Conservation (phyloP, 1,140 invertebrate species). For the Hyles vespertilio region DNA sequence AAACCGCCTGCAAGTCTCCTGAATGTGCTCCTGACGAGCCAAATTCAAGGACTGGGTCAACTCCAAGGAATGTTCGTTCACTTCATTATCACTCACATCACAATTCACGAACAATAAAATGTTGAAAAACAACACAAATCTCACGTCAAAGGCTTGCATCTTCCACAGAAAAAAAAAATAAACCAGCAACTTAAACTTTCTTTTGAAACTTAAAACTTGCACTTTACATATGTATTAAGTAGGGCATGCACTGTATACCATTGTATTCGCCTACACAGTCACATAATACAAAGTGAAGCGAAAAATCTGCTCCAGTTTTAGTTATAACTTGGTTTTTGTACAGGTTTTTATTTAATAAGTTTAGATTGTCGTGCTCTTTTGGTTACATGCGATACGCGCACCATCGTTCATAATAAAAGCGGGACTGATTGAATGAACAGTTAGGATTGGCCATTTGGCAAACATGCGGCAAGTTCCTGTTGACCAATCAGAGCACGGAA, state of each 20-base stretch:
- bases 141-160: constrained; percentile 42
- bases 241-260: constrained; percentile 30
- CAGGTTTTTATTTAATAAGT: constrained; percentile 8
- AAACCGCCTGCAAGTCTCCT: constrained; percentile 80
- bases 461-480: neutral
- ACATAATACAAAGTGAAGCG: constrained; percentile 1
- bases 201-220: constrained; percentile 32
- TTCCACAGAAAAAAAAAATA: constrained; percentile 45
- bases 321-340: constrained; percentile 12
- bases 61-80: constrained; percentile 73
- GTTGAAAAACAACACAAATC: constrained; percentile 45
- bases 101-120: constrained; percentile 46
- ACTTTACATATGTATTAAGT: constrained; percentile 32
- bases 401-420: neutral
- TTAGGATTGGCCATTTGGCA: neutral
- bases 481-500: neutral
- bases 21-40: constrained; percentile 81
- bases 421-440: constrained; percentile 4
- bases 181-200: constrained; percentile 37
- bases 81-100: constrained; percentile 39
- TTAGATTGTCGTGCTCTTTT: constrained; percentile 1
- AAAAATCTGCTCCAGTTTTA: constrained; percentile 12
- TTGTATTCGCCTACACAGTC: neutral
- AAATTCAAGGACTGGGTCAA: constrained; percentile 79
- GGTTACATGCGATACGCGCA: neutral